Conservation (phyloP, 37 sponge, comb jelly and placozoan species). For the Oopsacas minuta region DNA sequence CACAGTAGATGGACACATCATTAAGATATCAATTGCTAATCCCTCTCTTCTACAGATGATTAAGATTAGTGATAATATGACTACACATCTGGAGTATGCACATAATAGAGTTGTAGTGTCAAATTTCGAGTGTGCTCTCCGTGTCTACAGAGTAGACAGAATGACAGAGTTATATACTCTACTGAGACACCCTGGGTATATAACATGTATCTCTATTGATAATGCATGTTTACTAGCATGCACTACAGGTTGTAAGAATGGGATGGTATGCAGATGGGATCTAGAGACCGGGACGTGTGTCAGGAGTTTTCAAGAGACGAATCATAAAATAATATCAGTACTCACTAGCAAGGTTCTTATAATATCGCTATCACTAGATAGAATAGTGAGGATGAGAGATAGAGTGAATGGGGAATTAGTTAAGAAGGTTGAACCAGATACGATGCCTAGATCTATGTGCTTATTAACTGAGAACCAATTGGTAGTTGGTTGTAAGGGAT, state of each 20-base stretch:
- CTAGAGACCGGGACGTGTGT: neutral
- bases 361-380: neutral
- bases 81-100: constrained; percentile 3
- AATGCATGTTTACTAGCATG: neutral
- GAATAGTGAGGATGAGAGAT: neutral
- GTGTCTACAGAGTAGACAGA: constrained; percentile 1
- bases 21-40: neutral
- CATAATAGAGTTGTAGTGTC: constrained; percentile 1
- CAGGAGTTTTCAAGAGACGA: neutral
- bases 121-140: neutral
- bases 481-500: neutral
- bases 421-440: neutral
- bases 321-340: neutral
- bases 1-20: neutral
- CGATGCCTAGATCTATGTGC: neutral
- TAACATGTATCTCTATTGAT: neutral
- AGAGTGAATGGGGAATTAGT: neutral
- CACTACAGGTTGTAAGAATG: neutral
- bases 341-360: neutral
- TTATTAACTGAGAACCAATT: neutral
- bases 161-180: neutral
- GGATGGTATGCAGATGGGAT: constrained; percentile 11
- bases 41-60: neutral
- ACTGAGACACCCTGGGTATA: neutral
- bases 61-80: constrained; percentile 1